Percentiles rank a stretch among this genome's conserved stretches.
Conservation (phyloP, 2,113 vertebrate genomes). For the Saccopteryx leptura region DNA sequence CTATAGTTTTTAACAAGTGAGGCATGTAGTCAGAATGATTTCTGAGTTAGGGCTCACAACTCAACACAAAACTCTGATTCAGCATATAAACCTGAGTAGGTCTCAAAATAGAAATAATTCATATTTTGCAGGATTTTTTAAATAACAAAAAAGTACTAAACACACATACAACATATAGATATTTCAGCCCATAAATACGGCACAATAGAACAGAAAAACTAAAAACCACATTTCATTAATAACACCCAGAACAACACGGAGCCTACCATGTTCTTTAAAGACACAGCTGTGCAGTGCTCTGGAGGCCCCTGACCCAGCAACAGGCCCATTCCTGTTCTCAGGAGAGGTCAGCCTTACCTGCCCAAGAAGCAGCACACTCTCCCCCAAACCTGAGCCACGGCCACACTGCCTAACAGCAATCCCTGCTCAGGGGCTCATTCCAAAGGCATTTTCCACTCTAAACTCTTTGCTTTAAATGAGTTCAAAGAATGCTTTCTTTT, state of each 20-base stretch:
- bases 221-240: neutral
- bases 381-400: neutral
- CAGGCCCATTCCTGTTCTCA: neutral
- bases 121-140: neutral
- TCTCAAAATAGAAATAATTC: constrained; percentile 27
- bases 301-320: neutral
- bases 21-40: neutral
- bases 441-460: neutral
- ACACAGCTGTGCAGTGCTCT: neutral
- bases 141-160: neutral
- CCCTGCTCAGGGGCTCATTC: neutral
- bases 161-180: neutral
- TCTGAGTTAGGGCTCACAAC: neutral
- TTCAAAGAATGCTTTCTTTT: neutral
- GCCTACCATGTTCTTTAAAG: neutral
- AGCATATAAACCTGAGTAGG: neutral
- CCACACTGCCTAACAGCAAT: neutral
- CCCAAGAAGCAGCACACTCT: neutral
- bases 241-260: neutral
- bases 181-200: neutral
- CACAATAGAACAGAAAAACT: neutral
- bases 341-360: neutral
- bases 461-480: neutral
- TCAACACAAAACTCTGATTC: neutral
- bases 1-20: neutral